These are phyloP conservation scores for Chymomyza procnemis DNA, from an alignment of 2,888 invertebrate genomes.

Conservation along the genomic window DNA sequence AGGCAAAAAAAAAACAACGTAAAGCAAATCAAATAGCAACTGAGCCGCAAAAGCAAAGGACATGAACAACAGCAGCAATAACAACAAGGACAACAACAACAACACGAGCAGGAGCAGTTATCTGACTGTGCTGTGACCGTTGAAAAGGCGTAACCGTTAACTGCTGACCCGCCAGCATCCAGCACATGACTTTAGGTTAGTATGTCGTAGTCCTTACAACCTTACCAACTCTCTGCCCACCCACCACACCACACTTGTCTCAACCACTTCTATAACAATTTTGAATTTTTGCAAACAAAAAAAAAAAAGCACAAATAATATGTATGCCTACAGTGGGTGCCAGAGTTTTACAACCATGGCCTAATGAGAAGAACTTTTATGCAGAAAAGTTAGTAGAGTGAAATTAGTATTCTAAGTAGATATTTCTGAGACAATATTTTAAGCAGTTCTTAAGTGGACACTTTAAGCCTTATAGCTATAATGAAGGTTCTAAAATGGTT, in stretches of 20 bases:
- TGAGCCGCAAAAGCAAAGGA: not conserved
- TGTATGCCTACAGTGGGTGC: not conserved
- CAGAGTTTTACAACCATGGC: too few species aligned
- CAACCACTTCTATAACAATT: not conserved
- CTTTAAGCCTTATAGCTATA: too few species aligned
- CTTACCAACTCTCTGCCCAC: not conserved
- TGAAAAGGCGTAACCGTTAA: slow-evolving; percentile 52
- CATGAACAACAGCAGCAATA: not conserved
- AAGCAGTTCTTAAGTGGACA: too few species aligned
- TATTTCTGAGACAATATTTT: too few species aligned
- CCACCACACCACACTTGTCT: too few species aligned
- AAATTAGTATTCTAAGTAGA: too few species aligned
- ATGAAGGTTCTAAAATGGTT: too few species aligned
- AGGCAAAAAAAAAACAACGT: slow-evolving; percentile 15
- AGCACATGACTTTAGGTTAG: slow-evolving; percentile 67
- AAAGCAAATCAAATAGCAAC: slow-evolving; percentile 1
- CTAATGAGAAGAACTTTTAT: too few species aligned
- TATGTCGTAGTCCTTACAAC: slow-evolving; percentile 44
- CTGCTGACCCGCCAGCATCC: slow-evolving; percentile 65
- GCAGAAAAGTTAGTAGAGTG: too few species aligned
- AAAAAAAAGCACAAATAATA: too few species aligned
- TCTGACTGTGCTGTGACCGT: slow-evolving; percentile 9
- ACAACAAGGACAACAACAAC: slow-evolving; percentile 23
- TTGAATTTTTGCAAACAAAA: not conserved
- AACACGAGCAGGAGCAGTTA: slow-evolving; percentile 11